These are phyloP conservation scores for Gonatopus flavifemur DNA, from an alignment of 1,140 invertebrate species.

Conservation along the genomic window DNA sequence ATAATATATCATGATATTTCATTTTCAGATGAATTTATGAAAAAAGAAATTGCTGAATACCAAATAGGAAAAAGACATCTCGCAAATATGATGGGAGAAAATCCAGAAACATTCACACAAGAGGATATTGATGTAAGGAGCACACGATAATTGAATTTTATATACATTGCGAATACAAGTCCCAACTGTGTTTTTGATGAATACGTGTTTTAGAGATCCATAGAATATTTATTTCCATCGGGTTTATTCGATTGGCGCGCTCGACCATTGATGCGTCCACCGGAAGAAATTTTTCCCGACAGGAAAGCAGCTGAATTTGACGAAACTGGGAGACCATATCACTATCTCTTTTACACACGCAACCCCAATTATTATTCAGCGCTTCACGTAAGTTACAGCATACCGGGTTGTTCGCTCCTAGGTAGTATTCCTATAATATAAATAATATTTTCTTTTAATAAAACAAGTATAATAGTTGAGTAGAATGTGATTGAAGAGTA, in stretches of 20 bases:
- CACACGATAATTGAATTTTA: constrained; percentile 21
- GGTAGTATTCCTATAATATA: too few species aligned
- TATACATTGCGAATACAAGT: neutral
- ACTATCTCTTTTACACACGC: constrained; percentile 88
- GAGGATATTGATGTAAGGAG: constrained; percentile 84
- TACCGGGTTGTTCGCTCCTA: too few species aligned
- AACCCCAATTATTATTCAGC: constrained; percentile 80
- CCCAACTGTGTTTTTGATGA: neutral
- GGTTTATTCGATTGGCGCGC: constrained; percentile 81
- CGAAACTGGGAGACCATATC: constrained; percentile 80
- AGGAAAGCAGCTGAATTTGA: constrained; percentile 90
- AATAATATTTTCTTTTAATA: too few species aligned
- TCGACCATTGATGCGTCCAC: constrained; percentile 83
- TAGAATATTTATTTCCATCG: constrained; percentile 90
- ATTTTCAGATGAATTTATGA: constrained; percentile 78
- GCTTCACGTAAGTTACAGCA: constrained; percentile 76
- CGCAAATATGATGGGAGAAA: constrained; percentile 97
- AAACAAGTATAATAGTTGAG: too few species aligned
- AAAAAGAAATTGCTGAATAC: constrained; percentile 78
- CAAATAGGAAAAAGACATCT: constrained; percentile 91
- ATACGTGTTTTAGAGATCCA: constrained; percentile 69
- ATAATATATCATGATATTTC: too few species aligned
- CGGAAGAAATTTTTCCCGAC: constrained; percentile 81
- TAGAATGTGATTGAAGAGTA: too few species aligned
- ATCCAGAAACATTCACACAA: constrained; percentile 85